phyloP scores from a whole-genome alignment of 2,888 invertebrate genomes.

The Rutpela maculata region DNA sequence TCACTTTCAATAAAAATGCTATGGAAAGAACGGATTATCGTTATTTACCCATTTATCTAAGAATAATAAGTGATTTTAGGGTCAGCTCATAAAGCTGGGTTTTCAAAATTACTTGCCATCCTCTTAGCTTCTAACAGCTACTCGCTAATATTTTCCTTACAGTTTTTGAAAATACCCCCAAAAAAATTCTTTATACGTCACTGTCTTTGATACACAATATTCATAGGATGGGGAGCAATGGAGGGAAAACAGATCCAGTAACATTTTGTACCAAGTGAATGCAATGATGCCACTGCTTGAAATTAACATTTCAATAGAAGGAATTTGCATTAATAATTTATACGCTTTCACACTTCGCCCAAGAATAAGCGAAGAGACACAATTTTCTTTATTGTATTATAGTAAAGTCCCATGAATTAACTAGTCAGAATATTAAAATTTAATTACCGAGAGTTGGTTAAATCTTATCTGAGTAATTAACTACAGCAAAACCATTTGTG shows the following conservation, averaged over 20 bases:
- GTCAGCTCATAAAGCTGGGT: no score
- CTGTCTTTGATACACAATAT: background rate
- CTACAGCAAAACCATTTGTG: constrained; percentile 20
- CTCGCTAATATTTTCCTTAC: no score
- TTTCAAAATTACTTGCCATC: no score
- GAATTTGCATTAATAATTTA: constrained; percentile 12
- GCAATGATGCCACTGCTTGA: constrained; percentile 1
- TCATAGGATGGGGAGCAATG: background rate
- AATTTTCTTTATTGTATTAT: constrained; percentile 28
- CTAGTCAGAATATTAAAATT: constrained; percentile 25
- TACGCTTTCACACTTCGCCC: constrained; percentile 5
- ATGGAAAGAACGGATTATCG: no score
- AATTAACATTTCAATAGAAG: constrained; percentile 7
- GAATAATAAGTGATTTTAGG: no score
- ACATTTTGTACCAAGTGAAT: background rate
- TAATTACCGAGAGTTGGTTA: constrained; percentile 26
- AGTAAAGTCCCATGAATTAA: constrained; percentile 18
- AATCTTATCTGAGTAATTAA: constrained; percentile 23
- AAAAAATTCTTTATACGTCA: no score
- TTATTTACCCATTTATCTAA: no score
- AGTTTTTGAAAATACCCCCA: no score
- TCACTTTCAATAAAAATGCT: no score
- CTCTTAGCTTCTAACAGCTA: no score
- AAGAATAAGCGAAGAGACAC: constrained; percentile 13
- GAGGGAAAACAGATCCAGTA: background rate